Conservation (phyloP, 2,888 invertebrate species). For the Patella pellucida region DNA sequence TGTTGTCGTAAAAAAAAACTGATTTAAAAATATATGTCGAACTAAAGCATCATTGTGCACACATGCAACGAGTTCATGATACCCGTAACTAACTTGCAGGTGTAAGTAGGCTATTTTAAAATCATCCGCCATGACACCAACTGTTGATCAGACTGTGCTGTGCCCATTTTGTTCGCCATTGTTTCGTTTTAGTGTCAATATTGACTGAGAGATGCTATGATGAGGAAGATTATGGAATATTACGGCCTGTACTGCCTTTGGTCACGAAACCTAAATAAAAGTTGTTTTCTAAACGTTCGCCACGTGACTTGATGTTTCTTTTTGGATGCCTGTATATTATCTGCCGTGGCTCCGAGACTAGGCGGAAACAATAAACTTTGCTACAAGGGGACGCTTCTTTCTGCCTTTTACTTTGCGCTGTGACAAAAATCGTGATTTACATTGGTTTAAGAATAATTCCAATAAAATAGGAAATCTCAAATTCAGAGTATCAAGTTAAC, state of each 20-base stretch:
- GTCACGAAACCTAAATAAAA: slow-evolving; percentile 7
- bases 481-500: too few relatives aligned
- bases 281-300: background rate
- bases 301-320: slow-evolving; percentile 2
- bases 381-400: background rate
- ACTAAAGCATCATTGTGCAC: too few relatives aligned
- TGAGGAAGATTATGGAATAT: slow-evolving; percentile 1
- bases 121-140: background rate
- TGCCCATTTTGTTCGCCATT: slow-evolving; percentile 3
- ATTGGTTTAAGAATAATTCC: too few relatives aligned
- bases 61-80: too few relatives aligned
- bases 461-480: too few relatives aligned
- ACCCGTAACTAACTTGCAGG: too few relatives aligned
- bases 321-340: background rate
- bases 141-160: background rate
- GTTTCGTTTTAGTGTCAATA: slow-evolving; percentile 1
- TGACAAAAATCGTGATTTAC: background rate
- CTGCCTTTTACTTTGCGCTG: background rate
- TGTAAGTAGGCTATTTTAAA: background rate
- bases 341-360: background rate
- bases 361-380: too few relatives aligned
- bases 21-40: too few relatives aligned
- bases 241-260: background rate
- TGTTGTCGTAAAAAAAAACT: too few relatives aligned
- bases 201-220: background rate